Conservation (phyloP, 1,140 invertebrate species). For the Trichogramma pretiosum region DNA sequence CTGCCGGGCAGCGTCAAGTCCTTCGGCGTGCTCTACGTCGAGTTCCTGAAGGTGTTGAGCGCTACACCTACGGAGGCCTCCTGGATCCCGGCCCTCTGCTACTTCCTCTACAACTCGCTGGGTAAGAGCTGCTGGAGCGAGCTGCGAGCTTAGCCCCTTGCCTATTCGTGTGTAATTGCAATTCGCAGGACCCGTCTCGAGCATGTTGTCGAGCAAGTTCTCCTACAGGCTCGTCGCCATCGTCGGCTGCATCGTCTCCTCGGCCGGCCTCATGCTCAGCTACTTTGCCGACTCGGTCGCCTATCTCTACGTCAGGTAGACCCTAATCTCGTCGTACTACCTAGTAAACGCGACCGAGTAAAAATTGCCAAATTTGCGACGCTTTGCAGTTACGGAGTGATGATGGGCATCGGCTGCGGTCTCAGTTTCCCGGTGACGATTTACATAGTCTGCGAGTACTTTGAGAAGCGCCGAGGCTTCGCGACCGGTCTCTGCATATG, state of each 20-base stretch:
- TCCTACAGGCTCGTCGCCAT: constrained; percentile 83
- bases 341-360: too few species aligned
- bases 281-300: constrained; percentile 68
- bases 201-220: constrained; percentile 76
- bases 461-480: constrained; percentile 66
- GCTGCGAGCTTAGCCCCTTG: neutral
- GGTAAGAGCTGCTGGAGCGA: constrained; percentile 44
- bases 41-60: constrained; percentile 67
- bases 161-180: neutral
- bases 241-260: constrained; percentile 69
- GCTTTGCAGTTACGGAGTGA: constrained; percentile 61
- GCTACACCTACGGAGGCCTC: constrained; percentile 60
- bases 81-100: constrained; percentile 73
- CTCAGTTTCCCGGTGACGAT: constrained; percentile 77
- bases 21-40: constrained; percentile 72
- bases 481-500: constrained; percentile 82
- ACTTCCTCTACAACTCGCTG: constrained; percentile 74
- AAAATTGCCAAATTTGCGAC: too few species aligned
- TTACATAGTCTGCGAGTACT: constrained; percentile 80
- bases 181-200: constrained; percentile 73
- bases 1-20: constrained; percentile 77
- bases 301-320: constrained; percentile 69
- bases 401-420: constrained; percentile 69
- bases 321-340: neutral
- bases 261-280: constrained; percentile 74